These are phyloP conservation scores for Brachyhypopomus gauderio DNA, from an alignment of 2,113 vertebrate species.

Conservation along the genomic window DNA sequence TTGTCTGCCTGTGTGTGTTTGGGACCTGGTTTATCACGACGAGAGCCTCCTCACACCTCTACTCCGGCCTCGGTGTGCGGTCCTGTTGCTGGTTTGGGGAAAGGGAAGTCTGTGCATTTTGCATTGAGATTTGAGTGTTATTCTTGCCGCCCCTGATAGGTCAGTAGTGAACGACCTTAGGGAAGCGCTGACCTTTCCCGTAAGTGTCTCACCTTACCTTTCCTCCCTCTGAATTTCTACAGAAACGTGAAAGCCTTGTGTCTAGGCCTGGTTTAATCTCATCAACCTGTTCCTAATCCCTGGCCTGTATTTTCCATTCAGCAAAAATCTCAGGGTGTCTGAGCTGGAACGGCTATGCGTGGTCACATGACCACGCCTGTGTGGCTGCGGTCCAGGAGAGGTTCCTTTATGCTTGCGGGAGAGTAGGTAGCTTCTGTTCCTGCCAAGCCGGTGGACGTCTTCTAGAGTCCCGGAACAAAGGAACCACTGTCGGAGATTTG, in stretches of 20 bases:
- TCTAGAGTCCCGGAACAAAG: slow-evolving; percentile 31
- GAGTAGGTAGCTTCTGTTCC: slow-evolving; percentile 20
- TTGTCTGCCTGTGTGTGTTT: no score
- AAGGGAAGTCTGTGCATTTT: neutral
- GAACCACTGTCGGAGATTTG: slow-evolving; percentile 35
- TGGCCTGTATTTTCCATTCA: neutral
- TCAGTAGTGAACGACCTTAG: slow-evolving; percentile 33
- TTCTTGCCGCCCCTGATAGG: slow-evolving; percentile 39
- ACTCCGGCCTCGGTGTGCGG: no score
- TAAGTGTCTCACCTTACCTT: slow-evolving; percentile 31
- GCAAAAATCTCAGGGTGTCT: no score
- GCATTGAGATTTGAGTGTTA: slow-evolving; percentile 8
- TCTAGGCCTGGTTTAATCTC: neutral
- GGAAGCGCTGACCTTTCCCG: slow-evolving; percentile 51
- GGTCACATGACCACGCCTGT: slow-evolving; percentile 12
- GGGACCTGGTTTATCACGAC: no score
- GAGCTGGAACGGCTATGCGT: neutral
- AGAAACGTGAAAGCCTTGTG: neutral
- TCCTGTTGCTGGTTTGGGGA: no score
- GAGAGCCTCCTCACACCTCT: no score
- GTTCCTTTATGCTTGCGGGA: slow-evolving; percentile 30
- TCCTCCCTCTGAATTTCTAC: neutral
- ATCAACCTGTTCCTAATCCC: neutral
- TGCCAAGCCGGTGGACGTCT: slow-evolving; percentile 36
- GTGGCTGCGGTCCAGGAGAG: slow-evolving; percentile 18